phyloP scores from a whole-genome alignment of 2,113 vertebrate species.

The Phalacrocorax aristotelis region DNA sequence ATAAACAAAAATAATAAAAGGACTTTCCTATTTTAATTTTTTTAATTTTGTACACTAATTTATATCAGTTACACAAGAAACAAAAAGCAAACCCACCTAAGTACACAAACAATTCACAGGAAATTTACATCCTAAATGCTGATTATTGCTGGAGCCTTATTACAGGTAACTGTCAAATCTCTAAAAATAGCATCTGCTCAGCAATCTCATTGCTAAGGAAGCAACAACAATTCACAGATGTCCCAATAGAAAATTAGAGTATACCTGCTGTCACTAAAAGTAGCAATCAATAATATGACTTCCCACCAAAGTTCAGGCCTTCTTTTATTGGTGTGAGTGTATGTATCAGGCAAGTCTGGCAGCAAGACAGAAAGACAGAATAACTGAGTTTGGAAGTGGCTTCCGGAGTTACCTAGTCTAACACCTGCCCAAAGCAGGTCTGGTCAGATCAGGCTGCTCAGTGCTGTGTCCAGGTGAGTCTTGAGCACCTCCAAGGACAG shows the following conservation, averaged over 20 bases:
- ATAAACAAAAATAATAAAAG: neutral
- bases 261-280: neutral
- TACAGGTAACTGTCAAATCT: neutral
- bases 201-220: neutral
- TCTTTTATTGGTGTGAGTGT: neutral
- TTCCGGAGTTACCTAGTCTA: neutral
- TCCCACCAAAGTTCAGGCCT: neutral
- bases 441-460: neutral
- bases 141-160: neutral
- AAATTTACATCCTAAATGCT: neutral
- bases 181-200: neutral
- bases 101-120: neutral
- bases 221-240: fast-evolving
- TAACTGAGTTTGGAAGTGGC: neutral
- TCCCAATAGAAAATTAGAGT: neutral
- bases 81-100: neutral
- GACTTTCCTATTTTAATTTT: neutral
- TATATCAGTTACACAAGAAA: neutral
- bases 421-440: neutral
- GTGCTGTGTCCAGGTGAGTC: neutral
- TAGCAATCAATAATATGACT: neutral
- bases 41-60: neutral
- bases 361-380: neutral
- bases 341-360: neutral
- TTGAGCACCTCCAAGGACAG: neutral